Evolutionary conservation across 2,888 invertebrate genomes (phyloP).

Genomic region (Macrosiphum euphorbiae): DNA sequence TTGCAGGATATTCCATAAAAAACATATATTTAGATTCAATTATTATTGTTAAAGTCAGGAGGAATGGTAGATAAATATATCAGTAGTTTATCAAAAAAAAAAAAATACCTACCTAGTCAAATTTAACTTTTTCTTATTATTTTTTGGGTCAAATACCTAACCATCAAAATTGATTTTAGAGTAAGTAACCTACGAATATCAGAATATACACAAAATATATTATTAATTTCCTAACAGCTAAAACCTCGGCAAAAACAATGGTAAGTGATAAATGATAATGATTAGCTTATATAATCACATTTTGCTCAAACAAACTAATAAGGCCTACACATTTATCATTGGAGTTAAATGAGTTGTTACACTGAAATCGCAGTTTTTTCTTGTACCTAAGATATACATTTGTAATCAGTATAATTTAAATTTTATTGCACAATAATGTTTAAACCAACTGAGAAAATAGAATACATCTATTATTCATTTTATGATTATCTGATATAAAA

Average conservation of each 20-base stretch:
- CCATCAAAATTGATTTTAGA: background rate
- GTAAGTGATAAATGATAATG: no score
- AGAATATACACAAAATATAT: background rate
- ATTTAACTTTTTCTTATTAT: background rate
- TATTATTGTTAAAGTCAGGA: background rate
- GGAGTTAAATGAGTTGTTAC: background rate
- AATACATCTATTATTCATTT: no score
- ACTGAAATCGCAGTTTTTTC: background rate
- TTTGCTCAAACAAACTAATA: background rate
- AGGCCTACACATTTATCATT: background rate
- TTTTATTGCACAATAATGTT: background rate
- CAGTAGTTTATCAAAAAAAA: background rate
- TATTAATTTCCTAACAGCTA: background rate
- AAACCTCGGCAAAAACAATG: no score
- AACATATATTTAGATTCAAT: background rate
- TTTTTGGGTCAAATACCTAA: background rate
- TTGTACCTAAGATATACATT: background rate
- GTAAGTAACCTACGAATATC: background rate
- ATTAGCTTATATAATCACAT: background rate
- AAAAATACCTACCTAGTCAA: slow-evolving; percentile 11
- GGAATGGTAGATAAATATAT: slow-evolving; percentile 1
- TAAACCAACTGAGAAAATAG: background rate
- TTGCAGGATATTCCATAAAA: background rate
- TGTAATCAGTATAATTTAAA: background rate
- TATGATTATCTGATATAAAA: no score